Base-by-base conservation (phyloP, 2,113 vertebrate species). In the Ia io region DNA sequence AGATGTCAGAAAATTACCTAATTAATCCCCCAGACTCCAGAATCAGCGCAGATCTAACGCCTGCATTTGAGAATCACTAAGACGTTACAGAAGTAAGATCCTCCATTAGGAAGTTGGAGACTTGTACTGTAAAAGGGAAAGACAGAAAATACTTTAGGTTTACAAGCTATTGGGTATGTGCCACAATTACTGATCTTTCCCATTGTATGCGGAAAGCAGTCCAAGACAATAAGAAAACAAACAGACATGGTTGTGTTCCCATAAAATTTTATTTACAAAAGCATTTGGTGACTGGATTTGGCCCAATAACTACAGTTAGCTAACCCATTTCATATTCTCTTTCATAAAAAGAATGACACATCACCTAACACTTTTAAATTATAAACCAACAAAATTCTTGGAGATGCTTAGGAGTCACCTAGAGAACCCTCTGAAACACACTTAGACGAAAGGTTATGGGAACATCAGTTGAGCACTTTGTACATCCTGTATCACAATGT, bases 211-310 rank as follows among this genome's bases (percentile, higher is more conserved):
- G 69, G 17, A 93, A 90, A 84, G 12, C 6, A 79, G 22, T 2
- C 35, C 86, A 25, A 44, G 70, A 70, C 7, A 44, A 12, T 42
- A 69, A 53, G 18, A 63, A 93, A 74, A 35, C 1, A 94, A 73
- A 30, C 59, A 23, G 25, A 6, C 3, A 28, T 22, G 0, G 1
- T 14, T 51, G 0, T 56, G 2, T 20, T 63, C 18, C 16, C 63
- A 10, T 84, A 88, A 91, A 53, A 74, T 9, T 35, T 67, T 25
- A 47, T 35, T 40, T 65, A 85, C 30, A 37, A 82, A 91, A 92
- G 2, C 12, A 83, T 18, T 4, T 51, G 25, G 28, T 67, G 7
- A 13, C 20, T 37, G 1, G 0, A 17, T 85, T 93, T 77, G 22
- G 5, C 11, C 8, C 2, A 18, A 40, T n/a, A 11, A 11, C 5